These are phyloP conservation scores for Thomomys bottae DNA, from an alignment of 2,113 vertebrate genomes.

Conservation along the genomic window DNA sequence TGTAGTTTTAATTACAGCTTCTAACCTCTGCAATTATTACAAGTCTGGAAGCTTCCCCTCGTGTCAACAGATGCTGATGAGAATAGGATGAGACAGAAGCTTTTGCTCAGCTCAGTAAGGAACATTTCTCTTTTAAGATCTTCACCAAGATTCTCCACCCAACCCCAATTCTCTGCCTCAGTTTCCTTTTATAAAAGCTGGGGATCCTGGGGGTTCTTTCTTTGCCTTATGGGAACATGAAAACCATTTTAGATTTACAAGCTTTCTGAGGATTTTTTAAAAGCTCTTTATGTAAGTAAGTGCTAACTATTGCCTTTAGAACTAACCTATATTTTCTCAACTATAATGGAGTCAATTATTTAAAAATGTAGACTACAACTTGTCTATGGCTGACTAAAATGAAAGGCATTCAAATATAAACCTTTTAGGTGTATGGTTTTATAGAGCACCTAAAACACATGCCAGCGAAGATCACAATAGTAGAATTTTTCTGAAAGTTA, in stretches of 20 bases:
- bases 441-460: slow-evolving; percentile 81
- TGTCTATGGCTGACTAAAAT: slow-evolving; percentile 82
- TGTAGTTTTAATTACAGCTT: slow-evolving; percentile 86
- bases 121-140: neutral
- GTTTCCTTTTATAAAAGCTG: slow-evolving; percentile 60
- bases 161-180: slow-evolving; percentile 34
- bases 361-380: slow-evolving; percentile 77
- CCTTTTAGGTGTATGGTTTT: slow-evolving; percentile 80
- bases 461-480: slow-evolving; percentile 82
- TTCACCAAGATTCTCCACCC: neutral
- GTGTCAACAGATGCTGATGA: slow-evolving; percentile 55
- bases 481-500: slow-evolving; percentile 82
- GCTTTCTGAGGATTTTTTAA: slow-evolving; percentile 58
- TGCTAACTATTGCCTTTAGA: slow-evolving; percentile 77
- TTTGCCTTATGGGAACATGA: slow-evolving; percentile 30
- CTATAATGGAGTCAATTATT: slow-evolving; percentile 83
- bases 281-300: slow-evolving; percentile 74
- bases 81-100: neutral
- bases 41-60: slow-evolving; percentile 78
- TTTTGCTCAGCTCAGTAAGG: neutral
- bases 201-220: slow-evolving; percentile 25
- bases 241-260: slow-evolving; percentile 75
- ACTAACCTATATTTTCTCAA: slow-evolving; percentile 82
- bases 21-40: slow-evolving; percentile 85
- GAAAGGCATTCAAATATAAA: slow-evolving; percentile 81